Evolutionary conservation across 2,797 vertebrate genomes (phyloP).

Genomic region (Tapera naevia): DNA sequence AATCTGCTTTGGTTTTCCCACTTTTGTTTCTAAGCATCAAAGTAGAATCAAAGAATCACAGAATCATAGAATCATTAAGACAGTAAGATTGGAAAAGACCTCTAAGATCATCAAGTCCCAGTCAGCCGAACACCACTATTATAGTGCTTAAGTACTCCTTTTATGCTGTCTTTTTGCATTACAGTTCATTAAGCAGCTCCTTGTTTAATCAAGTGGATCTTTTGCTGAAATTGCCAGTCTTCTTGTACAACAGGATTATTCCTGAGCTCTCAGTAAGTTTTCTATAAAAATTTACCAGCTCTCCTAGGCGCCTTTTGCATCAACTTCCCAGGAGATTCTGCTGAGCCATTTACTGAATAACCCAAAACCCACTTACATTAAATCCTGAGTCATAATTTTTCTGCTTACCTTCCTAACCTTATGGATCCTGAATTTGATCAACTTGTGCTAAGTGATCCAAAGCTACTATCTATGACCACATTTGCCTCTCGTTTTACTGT

Average conservation of each 20-base stretch:
- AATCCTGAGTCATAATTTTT: not conserved
- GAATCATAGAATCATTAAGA: too few relatives aligned
- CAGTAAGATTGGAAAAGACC: too few relatives aligned
- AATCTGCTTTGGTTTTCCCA: not conserved
- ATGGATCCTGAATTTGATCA: not conserved
- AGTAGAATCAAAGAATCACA: not conserved
- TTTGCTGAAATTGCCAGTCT: not conserved
- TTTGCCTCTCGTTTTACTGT: not conserved
- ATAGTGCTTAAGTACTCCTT: not conserved
- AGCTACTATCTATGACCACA: not conserved
- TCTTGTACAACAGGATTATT: not conserved
- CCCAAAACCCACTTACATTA: not conserved
- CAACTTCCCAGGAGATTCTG: accelerated
- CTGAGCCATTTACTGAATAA: not conserved
- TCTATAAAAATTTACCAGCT: not conserved
- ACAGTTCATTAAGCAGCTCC: not conserved
- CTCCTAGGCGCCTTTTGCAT: not conserved
- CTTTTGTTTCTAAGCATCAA: not conserved
- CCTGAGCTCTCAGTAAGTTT: not conserved
- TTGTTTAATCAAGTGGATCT: not conserved
- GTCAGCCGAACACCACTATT: too few relatives aligned
- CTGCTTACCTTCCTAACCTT: not conserved
- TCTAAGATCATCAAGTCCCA: too few relatives aligned
- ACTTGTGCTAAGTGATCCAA: not conserved
- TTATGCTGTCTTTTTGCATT: not conserved